phyloP scores from a whole-genome alignment of 2,797 vertebrate species.

The Galago senegalensis region DNA sequence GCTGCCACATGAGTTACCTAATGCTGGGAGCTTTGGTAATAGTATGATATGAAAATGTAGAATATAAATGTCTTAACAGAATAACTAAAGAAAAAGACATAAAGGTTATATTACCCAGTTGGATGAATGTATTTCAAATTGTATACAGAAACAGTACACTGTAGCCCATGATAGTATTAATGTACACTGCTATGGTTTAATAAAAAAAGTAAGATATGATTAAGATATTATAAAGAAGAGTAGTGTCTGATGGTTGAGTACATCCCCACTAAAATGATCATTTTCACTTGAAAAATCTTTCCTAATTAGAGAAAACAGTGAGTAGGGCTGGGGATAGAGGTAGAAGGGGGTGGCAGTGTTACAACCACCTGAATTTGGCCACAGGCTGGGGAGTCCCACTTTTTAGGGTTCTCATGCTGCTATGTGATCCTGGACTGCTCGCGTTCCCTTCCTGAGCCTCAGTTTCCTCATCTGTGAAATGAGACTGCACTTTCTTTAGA shows the following conservation, averaged over 20 bases:
- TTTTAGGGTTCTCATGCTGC: not conserved
- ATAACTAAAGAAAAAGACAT: too few relatives aligned
- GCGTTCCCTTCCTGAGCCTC: not conserved
- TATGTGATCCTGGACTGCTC: not conserved
- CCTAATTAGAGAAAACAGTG: not conserved
- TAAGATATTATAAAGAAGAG: not conserved
- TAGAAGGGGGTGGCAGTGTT: not conserved
- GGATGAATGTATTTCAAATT: too few relatives aligned
- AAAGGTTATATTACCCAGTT: too few relatives aligned
- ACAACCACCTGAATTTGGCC: not conserved
- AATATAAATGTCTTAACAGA: too few relatives aligned
- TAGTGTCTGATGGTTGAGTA: not conserved
- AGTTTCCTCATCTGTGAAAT: not conserved
- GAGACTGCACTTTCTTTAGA: not conserved
- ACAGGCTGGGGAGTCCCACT: rapidly evolving
- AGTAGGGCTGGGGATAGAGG: rapidly evolving
- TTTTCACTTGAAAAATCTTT: not conserved
- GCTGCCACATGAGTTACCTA: not conserved
- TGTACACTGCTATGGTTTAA: too few relatives aligned
- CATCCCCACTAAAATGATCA: not conserved
- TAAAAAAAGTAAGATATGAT: not conserved
- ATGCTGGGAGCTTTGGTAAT: not conserved
- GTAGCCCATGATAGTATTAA: too few relatives aligned
- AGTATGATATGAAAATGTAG: not conserved
- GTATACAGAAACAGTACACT: too few relatives aligned